Conservation (phyloP, 2,797 vertebrate genomes). For the Argyrosomus regius region DNA sequence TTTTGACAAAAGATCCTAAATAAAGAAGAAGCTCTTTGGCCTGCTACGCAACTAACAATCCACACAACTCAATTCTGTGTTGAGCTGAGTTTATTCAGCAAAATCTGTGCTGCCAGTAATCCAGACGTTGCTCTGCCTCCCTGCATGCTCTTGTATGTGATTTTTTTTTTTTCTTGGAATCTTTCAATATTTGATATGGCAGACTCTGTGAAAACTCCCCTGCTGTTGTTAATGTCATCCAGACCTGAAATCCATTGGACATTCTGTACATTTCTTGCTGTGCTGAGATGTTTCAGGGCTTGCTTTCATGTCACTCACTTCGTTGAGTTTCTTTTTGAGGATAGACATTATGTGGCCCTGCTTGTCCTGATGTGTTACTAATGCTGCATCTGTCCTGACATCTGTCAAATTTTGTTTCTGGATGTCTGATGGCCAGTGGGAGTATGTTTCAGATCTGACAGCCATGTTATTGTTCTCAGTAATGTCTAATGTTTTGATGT, state of each 20-base stretch:
- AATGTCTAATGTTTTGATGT: constrained; percentile 21
- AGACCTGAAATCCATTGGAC: constrained; percentile 20
- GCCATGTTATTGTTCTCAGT: constrained; percentile 5
- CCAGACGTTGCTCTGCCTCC: constrained; percentile 17
- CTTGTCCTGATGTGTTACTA: constrained; percentile 24
- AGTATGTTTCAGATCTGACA: constrained; percentile 34
- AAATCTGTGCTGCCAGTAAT: constrained; percentile 30
- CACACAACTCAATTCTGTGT: not conserved
- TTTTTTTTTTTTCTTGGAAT: constrained; percentile 27
- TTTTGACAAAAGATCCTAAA: constrained; percentile 21
- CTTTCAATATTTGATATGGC: constrained; percentile 55
- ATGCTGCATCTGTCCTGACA: constrained; percentile 17
- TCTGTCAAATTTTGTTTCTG: constrained; percentile 29
- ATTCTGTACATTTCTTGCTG: constrained; percentile 18
- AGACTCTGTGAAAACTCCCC: constrained; percentile 16
- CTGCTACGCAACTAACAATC: not conserved
- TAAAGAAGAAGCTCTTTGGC: constrained; percentile 2
- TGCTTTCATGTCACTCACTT: constrained; percentile 38
- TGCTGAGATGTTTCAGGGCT: constrained; percentile 6
- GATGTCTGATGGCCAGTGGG: constrained; percentile 15
- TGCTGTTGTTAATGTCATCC: constrained; percentile 40
- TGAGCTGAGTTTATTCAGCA: constrained; percentile 11
- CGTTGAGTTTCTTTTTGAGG: constrained; percentile 11
- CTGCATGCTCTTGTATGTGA: constrained; percentile 9
- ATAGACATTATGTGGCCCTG: constrained; percentile 17